Percentiles rank a stretch among this genome's conserved stretches.
Conservation (phyloP, 2,113 vertebrate species). For the Seriola dumerili region DNA sequence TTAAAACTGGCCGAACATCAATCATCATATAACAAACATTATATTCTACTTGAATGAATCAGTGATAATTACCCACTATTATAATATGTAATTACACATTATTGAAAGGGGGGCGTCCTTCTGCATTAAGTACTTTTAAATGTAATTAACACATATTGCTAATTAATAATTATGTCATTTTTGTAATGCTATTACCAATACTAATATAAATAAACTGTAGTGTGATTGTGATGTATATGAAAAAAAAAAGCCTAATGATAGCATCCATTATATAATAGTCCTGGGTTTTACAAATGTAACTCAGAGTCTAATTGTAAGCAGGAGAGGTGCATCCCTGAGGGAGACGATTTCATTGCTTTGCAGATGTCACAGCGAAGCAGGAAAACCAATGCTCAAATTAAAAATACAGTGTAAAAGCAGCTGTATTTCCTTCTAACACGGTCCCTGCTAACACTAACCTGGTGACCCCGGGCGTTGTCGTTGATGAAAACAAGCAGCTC, state of each 20-base stretch:
- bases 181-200: background rate
- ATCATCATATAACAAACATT: too few species aligned
- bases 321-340: background rate
- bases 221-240: background rate
- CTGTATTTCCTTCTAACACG: constrained; percentile 30
- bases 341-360: constrained; percentile 11
- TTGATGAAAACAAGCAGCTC: constrained; percentile 52
- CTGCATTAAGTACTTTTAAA: too few species aligned
- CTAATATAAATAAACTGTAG: too few species aligned
- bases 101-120: too few species aligned
- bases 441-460: constrained; percentile 24
- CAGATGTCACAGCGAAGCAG: constrained; percentile 38
- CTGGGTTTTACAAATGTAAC: background rate
- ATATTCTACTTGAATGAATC: too few species aligned
- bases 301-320: background rate
- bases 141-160: background rate
- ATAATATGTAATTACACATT: too few species aligned
- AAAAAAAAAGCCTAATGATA: background rate
- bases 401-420: constrained; percentile 37
- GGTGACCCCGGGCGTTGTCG: constrained; percentile 40
- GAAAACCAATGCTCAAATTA: constrained; percentile 46
- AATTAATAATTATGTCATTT: background rate
- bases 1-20: too few species aligned
- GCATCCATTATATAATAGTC: background rate
- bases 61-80: too few species aligned